Percentiles rank a stretch among this genome's conserved stretches.
Conservation (phyloP, 2,888 invertebrate genomes). For the Oscheius sp. region DNA sequence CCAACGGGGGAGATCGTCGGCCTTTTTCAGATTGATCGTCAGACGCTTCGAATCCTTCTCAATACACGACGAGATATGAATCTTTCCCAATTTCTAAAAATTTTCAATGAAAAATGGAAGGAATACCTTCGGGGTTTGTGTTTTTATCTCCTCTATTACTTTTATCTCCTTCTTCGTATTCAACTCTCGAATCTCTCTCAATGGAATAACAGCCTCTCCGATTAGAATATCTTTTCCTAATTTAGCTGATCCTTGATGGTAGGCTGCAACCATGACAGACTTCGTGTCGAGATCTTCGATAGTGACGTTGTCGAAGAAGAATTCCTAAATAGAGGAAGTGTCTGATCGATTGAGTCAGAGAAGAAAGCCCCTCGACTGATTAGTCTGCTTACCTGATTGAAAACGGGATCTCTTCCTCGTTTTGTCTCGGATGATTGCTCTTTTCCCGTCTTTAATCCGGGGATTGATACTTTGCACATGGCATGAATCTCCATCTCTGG, state of each 20-base stretch:
- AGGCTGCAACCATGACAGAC: slow-evolving; percentile 70
- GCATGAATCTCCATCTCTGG: slow-evolving; percentile 70
- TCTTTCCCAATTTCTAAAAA: slow-evolving; percentile 71
- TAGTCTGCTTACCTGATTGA: slow-evolving; percentile 67
- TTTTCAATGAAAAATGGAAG: neutral
- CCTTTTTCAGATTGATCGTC: slow-evolving; percentile 71
- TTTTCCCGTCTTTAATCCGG: slow-evolving; percentile 72
- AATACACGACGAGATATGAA: slow-evolving; percentile 71
- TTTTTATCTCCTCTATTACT: slow-evolving; percentile 72
- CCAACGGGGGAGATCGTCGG: slow-evolving; percentile 71
- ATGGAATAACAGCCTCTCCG: slow-evolving; percentile 71
- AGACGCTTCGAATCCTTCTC: slow-evolving; percentile 71
- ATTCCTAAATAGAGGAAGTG: slow-evolving; percentile 64
- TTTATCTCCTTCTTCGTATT: slow-evolving; percentile 71
- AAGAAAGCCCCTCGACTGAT: neutral
- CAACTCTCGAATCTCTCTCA: slow-evolving; percentile 70
- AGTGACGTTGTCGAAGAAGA: slow-evolving; percentile 72
- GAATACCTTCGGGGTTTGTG: slow-evolving; percentile 62
- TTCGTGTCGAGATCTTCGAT: slow-evolving; percentile 71
- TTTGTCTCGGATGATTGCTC: slow-evolving; percentile 71
- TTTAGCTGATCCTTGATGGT: slow-evolving; percentile 69
- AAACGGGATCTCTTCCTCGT: slow-evolving; percentile 71
- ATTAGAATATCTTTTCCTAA: slow-evolving; percentile 70
- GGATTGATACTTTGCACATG: slow-evolving; percentile 71
- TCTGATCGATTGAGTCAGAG: neutral